Conservation (phyloP, 2,888 invertebrate species). For the Malthinus seriepunctatus region DNA sequence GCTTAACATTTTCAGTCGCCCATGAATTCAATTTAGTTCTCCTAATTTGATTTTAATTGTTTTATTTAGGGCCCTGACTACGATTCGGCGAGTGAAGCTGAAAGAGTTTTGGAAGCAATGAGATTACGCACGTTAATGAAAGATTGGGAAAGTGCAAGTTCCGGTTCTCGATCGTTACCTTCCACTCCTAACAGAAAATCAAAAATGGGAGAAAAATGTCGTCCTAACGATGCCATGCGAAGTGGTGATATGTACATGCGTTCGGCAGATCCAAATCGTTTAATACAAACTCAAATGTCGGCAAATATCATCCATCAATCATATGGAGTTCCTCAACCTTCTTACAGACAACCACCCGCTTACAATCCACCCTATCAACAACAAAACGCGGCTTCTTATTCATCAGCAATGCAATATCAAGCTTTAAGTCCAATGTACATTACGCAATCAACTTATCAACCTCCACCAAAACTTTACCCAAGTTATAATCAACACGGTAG, state of each 20-base stretch:
- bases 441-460: conserved; percentile 41
- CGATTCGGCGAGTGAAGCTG: conserved; percentile 76
- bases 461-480: conserved; percentile 41
- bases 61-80: conserved; percentile 76
- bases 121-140: conserved; percentile 69
- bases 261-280: conserved; percentile 1
- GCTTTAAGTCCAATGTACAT: conserved; percentile 47
- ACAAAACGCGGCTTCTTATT: conserved; percentile 35
- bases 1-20: too few relatives aligned
- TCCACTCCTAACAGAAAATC: conserved; percentile 57
- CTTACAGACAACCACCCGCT: conserved; percentile 37
- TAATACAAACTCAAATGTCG: conserved; percentile 40
- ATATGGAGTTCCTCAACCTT: conserved; percentile 47
- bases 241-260: conserved; percentile 8
- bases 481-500: conserved; percentile 43
- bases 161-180: conserved; percentile 59
- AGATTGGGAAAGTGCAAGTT: conserved; percentile 77
- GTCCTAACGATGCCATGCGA: conserved; percentile 28
- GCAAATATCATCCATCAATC: conserved; percentile 52
- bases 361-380: conserved; percentile 33
- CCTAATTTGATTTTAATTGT: conserved; percentile 7
- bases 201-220: conserved; percentile 27
- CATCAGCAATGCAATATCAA: conserved; percentile 49
- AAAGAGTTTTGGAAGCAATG: conserved; percentile 69
- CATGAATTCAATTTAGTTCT: too few relatives aligned